Evolutionary conservation across 2,797 vertebrate species (phyloP).

Genomic region (Sciurus vulgaris): DNA sequence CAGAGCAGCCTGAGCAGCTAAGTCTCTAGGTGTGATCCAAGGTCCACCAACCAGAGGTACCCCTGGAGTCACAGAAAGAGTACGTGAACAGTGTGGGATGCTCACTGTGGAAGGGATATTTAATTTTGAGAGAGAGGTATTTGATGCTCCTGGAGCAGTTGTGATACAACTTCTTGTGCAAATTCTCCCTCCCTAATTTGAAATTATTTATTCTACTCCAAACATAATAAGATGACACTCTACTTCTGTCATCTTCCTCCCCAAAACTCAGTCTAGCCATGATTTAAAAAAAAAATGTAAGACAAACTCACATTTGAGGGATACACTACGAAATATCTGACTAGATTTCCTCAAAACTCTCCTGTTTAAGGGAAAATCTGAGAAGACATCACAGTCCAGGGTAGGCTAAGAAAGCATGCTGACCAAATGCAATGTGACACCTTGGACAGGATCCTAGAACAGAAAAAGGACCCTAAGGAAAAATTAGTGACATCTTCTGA

Average conservation of each 20-base stretch:
- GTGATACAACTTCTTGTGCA: background rate
- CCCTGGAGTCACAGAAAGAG: background rate
- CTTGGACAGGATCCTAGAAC: background rate
- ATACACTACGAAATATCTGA: background rate
- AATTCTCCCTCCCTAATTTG: background rate
- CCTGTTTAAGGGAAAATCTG: background rate
- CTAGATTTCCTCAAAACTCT: background rate
- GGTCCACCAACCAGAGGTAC: background rate
- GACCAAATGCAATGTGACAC: background rate
- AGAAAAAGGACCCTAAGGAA: background rate
- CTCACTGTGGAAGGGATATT: background rate
- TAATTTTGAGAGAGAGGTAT: background rate
- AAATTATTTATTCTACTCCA: background rate
- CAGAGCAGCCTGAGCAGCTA: background rate
- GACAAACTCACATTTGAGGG: background rate
- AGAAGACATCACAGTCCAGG: background rate
- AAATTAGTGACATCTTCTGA: constrained; percentile 9
- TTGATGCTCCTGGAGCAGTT: background rate
- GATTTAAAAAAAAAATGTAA: background rate
- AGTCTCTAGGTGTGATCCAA: background rate
- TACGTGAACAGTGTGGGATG: background rate
- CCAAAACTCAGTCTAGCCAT: background rate
- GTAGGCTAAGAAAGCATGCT: background rate
- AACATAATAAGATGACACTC: background rate
- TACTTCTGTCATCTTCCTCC: background rate